These are phyloP conservation scores for Brachionus asplanchnoidis DNA, from an alignment of 1,140 invertebrate species.

Conservation along the genomic window DNA sequence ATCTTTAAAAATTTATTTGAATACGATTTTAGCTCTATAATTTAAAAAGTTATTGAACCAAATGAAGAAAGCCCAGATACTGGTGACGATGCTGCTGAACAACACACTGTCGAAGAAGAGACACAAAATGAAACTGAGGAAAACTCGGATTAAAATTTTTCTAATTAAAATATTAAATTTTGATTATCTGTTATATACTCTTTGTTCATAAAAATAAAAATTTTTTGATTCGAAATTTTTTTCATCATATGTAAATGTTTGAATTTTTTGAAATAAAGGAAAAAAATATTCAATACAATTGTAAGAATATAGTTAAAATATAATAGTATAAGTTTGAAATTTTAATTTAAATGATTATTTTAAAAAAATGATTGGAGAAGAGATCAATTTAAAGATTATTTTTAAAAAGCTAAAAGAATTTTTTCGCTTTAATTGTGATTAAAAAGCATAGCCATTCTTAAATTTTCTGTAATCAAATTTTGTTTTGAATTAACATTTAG, in stretches of 20 bases:
- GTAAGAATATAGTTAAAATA: too few species aligned
- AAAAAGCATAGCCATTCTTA: background rate
- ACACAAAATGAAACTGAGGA: background rate
- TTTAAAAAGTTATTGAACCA: background rate
- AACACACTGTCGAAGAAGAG: slow-evolving; percentile 6
- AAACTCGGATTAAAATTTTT: background rate
- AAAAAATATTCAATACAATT: background rate
- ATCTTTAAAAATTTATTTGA: background rate
- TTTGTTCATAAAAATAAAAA: background rate
- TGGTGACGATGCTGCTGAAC: background rate
- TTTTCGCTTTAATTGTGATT: background rate
- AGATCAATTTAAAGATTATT: background rate
- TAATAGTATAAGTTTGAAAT: background rate
- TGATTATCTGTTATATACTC: background rate
- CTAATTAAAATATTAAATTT: background rate
- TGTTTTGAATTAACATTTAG: too few species aligned
- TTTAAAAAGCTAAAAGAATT: background rate
- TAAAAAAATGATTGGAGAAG: background rate
- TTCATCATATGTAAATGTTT: background rate
- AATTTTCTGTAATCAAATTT: background rate
- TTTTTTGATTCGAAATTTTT: background rate
- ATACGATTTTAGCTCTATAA: background rate
- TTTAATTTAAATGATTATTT: background rate
- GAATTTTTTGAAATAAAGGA: background rate
- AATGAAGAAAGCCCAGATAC: background rate